Base-by-base conservation (phyloP, 2,797 vertebrate species). In the Sebastes kiyomatsui region DNA sequence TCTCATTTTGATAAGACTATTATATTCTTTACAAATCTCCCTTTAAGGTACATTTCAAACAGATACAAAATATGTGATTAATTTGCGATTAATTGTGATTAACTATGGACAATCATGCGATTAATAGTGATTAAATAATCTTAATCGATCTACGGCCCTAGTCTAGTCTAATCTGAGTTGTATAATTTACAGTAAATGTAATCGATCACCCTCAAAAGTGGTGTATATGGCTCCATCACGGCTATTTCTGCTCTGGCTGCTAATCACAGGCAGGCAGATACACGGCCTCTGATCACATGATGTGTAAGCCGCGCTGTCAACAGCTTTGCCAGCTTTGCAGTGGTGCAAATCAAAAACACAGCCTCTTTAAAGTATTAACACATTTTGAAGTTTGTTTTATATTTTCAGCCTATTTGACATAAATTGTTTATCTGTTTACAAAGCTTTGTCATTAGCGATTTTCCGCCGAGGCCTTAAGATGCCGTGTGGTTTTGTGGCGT, bases 361-460 rank as follows among this genome's bases (percentile, higher is more conserved):
- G 90, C 87, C 86, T 94, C 91, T 92, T 95, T 93, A 92, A 93
- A 90, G 93, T 88, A 93, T 95, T 94, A 95, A 87, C 92, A 81
- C 84, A 87, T 92, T 94, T 91, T 93, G 89, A 94, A 95, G 95
- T 95, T 96, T 93, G 90, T 91, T 94, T 95, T 92, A 93, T 90
- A 93, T 94, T 93, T 91, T 90, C 88, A 87, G 92, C 92, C 85
- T 87, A 92, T 94, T 93, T 94, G 92, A 94, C 94, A 88, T 90
- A 94, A 95, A 94, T 93, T 93, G 94, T 93, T 94, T 93, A 95
- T 95, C 93, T 95, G 80, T 95, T 93, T 94, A 94, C 93, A 92
- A 89, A 94, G 94, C 94, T 95, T 95, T 95, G 96, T 96, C 96
- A 94, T 93, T 93, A 94, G 94, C 13, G 87, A 96, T 96, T 96